Percentiles rank a stretch among this genome's conserved stretches.
Evolutionary conservation across 2,888 invertebrate species (phyloP).

Genomic region (Pocota personata): DNA sequence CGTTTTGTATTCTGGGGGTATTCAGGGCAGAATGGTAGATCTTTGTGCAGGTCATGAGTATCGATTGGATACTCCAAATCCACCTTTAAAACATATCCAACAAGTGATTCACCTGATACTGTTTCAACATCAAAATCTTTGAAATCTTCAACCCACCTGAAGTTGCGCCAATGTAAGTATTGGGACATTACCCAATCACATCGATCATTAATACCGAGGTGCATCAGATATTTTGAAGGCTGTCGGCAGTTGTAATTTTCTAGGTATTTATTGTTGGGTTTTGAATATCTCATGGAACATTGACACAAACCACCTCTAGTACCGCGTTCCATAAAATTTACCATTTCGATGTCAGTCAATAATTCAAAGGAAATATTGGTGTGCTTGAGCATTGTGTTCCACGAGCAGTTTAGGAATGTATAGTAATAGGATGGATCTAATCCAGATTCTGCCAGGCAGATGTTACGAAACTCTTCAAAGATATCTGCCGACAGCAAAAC

Average conservation of each 20-base stretch:
- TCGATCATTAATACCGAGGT: constrained; percentile 79
- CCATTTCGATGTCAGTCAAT: not conserved
- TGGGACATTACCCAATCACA: constrained; percentile 79
- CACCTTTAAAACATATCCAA: constrained; percentile 76
- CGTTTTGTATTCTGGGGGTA: not conserved
- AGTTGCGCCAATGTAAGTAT: constrained; percentile 75
- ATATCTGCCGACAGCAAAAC: constrained; percentile 24
- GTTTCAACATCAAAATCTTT: constrained; percentile 47
- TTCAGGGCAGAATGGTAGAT: constrained; percentile 5
- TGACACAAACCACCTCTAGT: not conserved
- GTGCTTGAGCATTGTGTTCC: not conserved
- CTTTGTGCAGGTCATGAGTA: not conserved
- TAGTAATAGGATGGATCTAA: not conserved
- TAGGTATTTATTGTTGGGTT: not conserved
- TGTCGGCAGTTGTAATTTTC: not conserved
- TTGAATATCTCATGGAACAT: not conserved
- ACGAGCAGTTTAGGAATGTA: not conserved
- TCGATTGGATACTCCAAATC: not conserved
- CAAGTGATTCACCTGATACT: constrained; percentile 51
- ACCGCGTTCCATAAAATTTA: not conserved
- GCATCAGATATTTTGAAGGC: constrained; percentile 75
- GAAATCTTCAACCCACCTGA: constrained; percentile 76
- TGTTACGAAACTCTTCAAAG: constrained; percentile 16
- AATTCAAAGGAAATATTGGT: not conserved
- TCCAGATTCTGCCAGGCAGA: not conserved